Percentiles rank a stretch among this genome's conserved stretches.
Evolutionary conservation across 2,797 vertebrate species (phyloP).

Genomic region (Netta rufina): DNA sequence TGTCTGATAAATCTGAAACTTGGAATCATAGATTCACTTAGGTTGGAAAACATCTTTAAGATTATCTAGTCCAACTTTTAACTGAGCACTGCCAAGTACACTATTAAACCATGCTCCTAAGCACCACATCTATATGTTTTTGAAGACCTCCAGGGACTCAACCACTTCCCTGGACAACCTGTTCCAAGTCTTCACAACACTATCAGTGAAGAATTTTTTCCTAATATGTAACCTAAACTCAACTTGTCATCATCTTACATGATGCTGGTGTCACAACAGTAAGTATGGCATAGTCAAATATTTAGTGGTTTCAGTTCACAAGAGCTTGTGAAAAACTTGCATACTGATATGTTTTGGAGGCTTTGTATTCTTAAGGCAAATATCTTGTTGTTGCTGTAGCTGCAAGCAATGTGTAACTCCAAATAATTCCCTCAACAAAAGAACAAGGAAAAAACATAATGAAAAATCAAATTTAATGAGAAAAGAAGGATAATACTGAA

Average conservation of each 20-base stretch:
- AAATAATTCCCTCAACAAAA: background rate
- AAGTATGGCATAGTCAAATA: background rate
- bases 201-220: too few relatives aligned
- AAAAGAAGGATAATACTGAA: background rate
- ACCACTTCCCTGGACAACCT: too few relatives aligned
- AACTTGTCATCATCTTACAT: accelerated
- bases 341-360: background rate
- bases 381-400: background rate
- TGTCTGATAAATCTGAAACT: background rate
- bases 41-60: too few relatives aligned
- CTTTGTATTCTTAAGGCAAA: background rate
- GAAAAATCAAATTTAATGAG: slow-evolving; percentile 38
- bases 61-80: too few relatives aligned
- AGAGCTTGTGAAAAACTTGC: background rate
- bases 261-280: background rate
- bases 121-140: too few relatives aligned
- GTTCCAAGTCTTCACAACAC: too few relatives aligned
- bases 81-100: too few relatives aligned
- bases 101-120: too few relatives aligned
- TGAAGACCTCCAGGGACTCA: too few relatives aligned
- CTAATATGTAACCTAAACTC: too few relatives aligned
- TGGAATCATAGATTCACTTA: too few relatives aligned
- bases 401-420: background rate
- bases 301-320: background rate
- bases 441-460: background rate